phyloP scores from a whole-genome alignment of 2,888 invertebrate genomes.

The Agrochola circellaris region DNA sequence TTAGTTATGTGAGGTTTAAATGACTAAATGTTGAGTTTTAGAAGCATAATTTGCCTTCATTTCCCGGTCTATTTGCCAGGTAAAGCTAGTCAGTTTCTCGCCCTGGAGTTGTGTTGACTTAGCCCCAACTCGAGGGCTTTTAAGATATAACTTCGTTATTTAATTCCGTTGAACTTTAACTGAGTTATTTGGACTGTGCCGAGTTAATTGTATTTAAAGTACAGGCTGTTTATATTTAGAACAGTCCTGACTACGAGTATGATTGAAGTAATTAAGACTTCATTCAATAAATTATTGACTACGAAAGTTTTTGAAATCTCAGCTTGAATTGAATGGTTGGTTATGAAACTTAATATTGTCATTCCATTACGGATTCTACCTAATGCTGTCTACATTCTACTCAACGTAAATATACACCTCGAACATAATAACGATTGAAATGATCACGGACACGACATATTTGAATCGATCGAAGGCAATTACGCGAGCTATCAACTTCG shows the following conservation, averaged over 20 bases:
- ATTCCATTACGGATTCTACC: not conserved
- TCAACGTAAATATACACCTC: conserved; percentile 10
- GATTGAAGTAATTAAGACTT: conserved; percentile 9
- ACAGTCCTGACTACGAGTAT: not conserved
- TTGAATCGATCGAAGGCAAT: conserved; percentile 24
- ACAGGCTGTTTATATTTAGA: conserved; percentile 20
- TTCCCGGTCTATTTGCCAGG: conserved; percentile 47
- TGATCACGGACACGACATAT: conserved; percentile 1
- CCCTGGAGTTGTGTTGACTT: conserved; percentile 42
- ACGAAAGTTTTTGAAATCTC: conserved; percentile 5
- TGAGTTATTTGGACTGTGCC: conserved; percentile 44
- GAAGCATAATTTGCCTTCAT: conserved; percentile 55
- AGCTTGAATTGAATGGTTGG: not conserved
- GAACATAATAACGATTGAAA: conserved; percentile 15
- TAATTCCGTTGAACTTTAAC: conserved; percentile 53
- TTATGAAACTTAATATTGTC: not conserved
- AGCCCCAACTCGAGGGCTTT: conserved; percentile 29
- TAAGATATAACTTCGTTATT: conserved; percentile 48
- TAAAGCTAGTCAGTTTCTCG: conserved; percentile 36
- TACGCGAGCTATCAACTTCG: conserved; percentile 17
- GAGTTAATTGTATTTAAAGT: conserved; percentile 58
- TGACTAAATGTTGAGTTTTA: conserved; percentile 62
- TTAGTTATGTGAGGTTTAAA: conserved; percentile 66
- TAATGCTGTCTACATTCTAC: conserved; percentile 8
- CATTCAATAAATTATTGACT: conserved; percentile 6